Base-by-base conservation (phyloP, 2,888 invertebrate genomes). In the Protophormia terraenovae region DNA sequence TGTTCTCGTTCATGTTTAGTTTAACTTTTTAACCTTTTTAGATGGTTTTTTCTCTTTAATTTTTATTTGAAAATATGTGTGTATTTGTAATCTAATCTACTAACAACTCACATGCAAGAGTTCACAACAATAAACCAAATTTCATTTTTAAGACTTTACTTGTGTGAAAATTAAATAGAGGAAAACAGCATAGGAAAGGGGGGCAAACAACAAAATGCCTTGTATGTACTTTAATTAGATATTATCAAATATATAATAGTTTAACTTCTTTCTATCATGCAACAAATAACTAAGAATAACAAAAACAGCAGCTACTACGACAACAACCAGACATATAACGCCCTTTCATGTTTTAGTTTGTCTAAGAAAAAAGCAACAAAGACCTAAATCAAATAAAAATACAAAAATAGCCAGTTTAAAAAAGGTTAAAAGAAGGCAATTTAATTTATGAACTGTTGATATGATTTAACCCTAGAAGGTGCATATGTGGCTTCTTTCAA, bases 191-290 rank as follows among this genome's bases (percentile, higher is more conserved):
- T n/a, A 45, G n/a, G 35, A 71, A 35, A 47, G 64, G 5, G 35
- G 32, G 27, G 55, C n/a, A 38, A 71, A 38, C n/a, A 32, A 38
- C n/a, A 32, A 69, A 75, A 71, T 84, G 16, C 76, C 66, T 72
- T 80, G 58, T 84, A 69, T 80, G 64, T 80, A 75, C 67, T 80
- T 80, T 77, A 78, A 77, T 81, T 69, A 73, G 84, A 85, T 81
- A 50, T 78, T 81, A 85, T 85, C 81, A 62, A 38, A 82, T 62
- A 67, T 45, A 73, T 53, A 85, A 78, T 53, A 81, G 81, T 78
- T 85, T 85, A 85, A 81, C 81, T 85, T 82, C 84, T 81, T 55
- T 1, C 16, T 69, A 62, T 55, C 84, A 85, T 85, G 84, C 84
- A 85, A 84, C 62, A 75, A 75, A 72, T 50, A 76, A 62, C 35